A percentile compares a stretch with the other conserved stretches of the same genome.
phyloP scores from a whole-genome alignment of 2,113 vertebrate genomes.

The Acinonyx jubatus region DNA sequence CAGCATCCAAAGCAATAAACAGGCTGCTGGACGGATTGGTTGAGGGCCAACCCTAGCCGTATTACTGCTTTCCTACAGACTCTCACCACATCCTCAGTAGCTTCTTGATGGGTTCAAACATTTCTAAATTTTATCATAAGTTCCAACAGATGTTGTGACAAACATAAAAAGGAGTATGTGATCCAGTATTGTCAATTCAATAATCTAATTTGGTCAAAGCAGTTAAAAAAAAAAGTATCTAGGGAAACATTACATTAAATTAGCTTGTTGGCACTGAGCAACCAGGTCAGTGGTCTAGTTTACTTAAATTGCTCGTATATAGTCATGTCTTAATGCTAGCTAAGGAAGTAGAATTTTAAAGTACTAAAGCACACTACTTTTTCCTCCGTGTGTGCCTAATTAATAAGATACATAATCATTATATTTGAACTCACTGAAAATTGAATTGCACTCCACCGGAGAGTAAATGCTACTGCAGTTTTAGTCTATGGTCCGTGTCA shows the following conservation, averaged over 20 bases:
- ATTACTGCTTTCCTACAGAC: neutral
- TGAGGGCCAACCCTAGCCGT: slow-evolving; percentile 59
- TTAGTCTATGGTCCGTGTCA: neutral
- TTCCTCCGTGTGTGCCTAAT: neutral
- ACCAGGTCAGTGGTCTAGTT: neutral
- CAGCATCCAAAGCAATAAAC: slow-evolving; percentile 74
- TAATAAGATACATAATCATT: neutral
- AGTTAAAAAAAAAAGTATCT: neutral
- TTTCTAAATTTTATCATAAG: neutral
- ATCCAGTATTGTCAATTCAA: neutral
- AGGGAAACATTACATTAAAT: neutral
- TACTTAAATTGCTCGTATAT: neutral
- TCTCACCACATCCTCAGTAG: neutral
- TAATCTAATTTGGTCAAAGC: neutral
- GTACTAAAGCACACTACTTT: neutral
- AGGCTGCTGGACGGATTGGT: slow-evolving; percentile 48
- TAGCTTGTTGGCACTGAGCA: neutral
- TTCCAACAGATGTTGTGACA: neutral
- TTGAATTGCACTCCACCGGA: neutral
- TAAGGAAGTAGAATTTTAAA: neutral
- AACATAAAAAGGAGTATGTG: neutral
- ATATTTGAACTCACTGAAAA: neutral
- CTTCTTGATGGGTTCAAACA: neutral
- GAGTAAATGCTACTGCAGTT: neutral
- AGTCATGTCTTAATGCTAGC: neutral